A percentile compares a stretch with the other conserved stretches of the same genome.
These are phyloP conservation scores for Xylota segnis DNA, from an alignment of 2,888 invertebrate genomes.

Conservation along the genomic window DNA sequence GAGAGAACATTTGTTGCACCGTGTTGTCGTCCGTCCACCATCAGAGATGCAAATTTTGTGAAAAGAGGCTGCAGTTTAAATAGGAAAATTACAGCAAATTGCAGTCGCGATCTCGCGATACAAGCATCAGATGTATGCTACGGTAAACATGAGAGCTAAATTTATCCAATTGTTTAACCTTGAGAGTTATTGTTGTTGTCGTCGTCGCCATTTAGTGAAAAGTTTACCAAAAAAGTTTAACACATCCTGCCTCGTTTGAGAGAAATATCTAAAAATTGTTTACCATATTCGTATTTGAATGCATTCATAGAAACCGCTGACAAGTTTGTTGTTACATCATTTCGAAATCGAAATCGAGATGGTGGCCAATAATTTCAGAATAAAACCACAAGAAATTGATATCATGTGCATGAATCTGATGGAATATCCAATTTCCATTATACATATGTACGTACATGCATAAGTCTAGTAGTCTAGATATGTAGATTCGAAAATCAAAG, in stretches of 20 bases:
- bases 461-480: not conserved
- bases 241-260: no score
- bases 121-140: constrained; percentile 8
- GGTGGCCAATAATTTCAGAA: constrained; percentile 14
- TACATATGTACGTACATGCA: no score
- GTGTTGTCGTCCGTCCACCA: not conserved
- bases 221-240: not conserved
- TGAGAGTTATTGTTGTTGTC: constrained; percentile 21
- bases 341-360: constrained; percentile 18
- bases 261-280: not conserved
- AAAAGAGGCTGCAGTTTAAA: constrained; percentile 55
- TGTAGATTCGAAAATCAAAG: not conserved
- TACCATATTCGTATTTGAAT: not conserved
- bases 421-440: constrained; percentile 8
- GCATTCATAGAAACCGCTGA: not conserved
- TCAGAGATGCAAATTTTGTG: constrained; percentile 30
- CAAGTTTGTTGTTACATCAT: constrained; percentile 17
- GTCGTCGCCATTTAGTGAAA: not conserved
- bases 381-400: constrained; percentile 14
- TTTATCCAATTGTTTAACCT: constrained; percentile 37
- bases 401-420: not conserved
- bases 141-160: constrained; percentile 30
- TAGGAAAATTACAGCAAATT: constrained; percentile 67
- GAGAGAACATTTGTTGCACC: constrained; percentile 24
- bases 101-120: not conserved